phyloP scores from a whole-genome alignment of 2,113 vertebrate species.

The Mastomys coucha region DNA sequence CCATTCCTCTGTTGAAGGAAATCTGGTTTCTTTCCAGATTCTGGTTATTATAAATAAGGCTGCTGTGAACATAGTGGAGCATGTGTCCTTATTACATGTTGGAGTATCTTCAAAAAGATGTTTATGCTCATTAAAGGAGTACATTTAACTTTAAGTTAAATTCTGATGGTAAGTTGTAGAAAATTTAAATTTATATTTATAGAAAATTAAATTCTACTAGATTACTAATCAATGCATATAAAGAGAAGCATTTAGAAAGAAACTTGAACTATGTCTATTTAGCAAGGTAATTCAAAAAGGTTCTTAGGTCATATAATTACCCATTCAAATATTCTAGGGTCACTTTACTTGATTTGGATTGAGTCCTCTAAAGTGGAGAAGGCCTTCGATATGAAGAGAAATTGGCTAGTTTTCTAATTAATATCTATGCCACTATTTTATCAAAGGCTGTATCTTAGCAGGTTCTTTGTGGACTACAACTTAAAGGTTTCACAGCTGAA shows the following conservation, averaged over 20 bases:
- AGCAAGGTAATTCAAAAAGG: background rate
- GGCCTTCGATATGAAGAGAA: background rate
- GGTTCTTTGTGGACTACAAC: background rate
- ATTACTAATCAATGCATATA: background rate
- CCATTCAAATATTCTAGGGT: background rate
- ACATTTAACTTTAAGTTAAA: background rate
- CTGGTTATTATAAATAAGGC: too few relatives aligned
- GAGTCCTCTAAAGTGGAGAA: background rate
- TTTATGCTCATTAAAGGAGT: background rate
- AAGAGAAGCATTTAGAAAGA: background rate
- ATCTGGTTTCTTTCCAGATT: too few relatives aligned
- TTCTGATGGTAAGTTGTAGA: background rate
- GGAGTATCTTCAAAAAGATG: background rate
- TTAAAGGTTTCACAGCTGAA: background rate
- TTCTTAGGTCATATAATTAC: background rate
- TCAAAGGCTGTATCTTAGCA: background rate
- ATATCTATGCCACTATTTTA: background rate
- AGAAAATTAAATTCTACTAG: background rate
- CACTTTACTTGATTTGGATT: too few relatives aligned
- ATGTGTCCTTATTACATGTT: too few relatives aligned
- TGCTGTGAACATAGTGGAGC: too few relatives aligned
- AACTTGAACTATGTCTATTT: background rate
- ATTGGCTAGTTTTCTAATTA: background rate
- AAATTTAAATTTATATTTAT: background rate
- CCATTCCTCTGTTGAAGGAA: too few relatives aligned